Base-by-base conservation (phyloP, 2,888 invertebrate genomes). In the Parnassius apollo region DNA sequence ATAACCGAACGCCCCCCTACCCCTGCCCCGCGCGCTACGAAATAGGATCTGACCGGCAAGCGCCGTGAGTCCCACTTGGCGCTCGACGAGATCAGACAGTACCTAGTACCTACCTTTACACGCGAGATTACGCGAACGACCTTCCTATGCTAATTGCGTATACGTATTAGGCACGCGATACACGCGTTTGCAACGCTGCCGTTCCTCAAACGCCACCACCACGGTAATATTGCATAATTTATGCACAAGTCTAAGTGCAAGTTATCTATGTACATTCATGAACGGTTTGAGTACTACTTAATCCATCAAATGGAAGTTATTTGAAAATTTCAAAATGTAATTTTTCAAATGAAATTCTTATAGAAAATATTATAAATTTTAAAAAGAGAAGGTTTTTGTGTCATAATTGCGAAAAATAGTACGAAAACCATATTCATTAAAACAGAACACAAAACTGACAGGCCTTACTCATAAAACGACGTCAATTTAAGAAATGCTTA, bases 101-200 rank as follows among this genome's bases (percentile, higher is more conserved):
- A 66, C 66, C 68, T 65, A 68, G 66, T 67, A 66, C 66, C 68
- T 65, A 61, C 66, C 60, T 25, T 25, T 25, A 25, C 66, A 72
- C 70, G 73, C 71, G 73, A 74, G 71, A 73, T 75, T 75, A 72
- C 80, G 76, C 74, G 73, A 69, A 72, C 83, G 83, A 83, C 87
- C 87, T 86, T 87, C 84, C 82, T 74, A 80, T 71, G 78, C 82
- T 83, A 80, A 85, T 88, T 85, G 83, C 79, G 82, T 82, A 82
- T 81, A 80, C 81, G 75, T 73, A 76, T 57, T 52, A 52, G 53
- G 56, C 75, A 74, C 70, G 72, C 76, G 69, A 69, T 58, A 59
- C 59, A 56, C 66, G 68, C 66, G 59, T 64, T 50, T 56, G 22
- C 50, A 48, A 48, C 59, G 50, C 65, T 58, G 25, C 2, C 25